phyloP scores from a whole-genome alignment of 23 tunicate species.

The Diplosoma virens region DNA sequence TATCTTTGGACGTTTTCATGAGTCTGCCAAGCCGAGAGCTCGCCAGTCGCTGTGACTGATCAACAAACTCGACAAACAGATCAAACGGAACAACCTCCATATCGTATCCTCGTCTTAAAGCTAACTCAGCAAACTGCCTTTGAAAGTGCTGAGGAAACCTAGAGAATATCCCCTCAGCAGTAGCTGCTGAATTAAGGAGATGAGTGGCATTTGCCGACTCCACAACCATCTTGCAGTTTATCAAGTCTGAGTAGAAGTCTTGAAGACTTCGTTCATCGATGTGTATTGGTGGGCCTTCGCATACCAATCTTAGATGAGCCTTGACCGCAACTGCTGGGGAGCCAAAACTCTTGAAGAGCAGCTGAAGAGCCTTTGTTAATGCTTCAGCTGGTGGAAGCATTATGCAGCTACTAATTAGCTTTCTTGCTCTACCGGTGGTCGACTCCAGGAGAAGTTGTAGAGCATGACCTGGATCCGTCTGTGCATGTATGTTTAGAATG shows the following conservation, averaged over 20 bases:
- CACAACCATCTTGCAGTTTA: constrained; percentile 8
- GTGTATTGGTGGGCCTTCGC: background rate
- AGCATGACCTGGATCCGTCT: constrained; percentile 7
- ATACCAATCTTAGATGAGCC: background rate
- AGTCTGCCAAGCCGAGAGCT: constrained; percentile 13
- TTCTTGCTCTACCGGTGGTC: constrained; percentile 10
- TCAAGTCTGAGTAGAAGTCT: constrained; percentile 7
- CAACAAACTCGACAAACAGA: constrained; percentile 16
- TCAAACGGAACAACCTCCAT: constrained; percentile 15
- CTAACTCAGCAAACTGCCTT: background rate
- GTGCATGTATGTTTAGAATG: background rate
- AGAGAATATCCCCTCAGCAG: constrained; percentile 3
- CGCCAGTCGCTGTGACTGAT: background rate
- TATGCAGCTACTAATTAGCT: constrained; percentile 1
- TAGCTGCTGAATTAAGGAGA: background rate
- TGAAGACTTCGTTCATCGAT: constrained; percentile 1
- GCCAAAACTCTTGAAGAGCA: background rate
- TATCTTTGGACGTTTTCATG: background rate
- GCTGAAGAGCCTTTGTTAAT: background rate
- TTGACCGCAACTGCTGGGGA: constrained; percentile 1
- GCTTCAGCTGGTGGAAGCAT: background rate
- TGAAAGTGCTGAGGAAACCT: background rate
- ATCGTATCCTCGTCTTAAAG: background rate
- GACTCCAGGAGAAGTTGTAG: constrained; percentile 3
- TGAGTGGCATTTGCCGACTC: background rate